These are phyloP conservation scores for Sebastes kiyomatsui DNA, from an alignment of 2,797 vertebrate species.

Conservation along the genomic window DNA sequence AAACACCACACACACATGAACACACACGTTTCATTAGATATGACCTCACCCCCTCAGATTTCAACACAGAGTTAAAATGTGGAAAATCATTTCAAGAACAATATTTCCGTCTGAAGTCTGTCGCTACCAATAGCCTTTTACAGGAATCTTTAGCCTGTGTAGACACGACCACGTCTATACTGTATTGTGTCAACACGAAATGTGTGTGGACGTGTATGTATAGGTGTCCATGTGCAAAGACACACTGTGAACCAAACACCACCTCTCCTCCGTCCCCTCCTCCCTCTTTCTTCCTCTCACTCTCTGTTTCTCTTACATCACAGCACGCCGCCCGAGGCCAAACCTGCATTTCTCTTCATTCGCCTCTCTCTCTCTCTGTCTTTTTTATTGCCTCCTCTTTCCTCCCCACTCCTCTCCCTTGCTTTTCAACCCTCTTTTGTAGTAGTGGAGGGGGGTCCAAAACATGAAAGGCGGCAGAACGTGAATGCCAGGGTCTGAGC, in stretches of 20 bases:
- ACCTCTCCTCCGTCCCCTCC: conserved; percentile 37
- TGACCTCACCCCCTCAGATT: conserved; percentile 57
- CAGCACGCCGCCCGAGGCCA: conserved; percentile 79
- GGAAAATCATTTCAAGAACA: conserved; percentile 47
- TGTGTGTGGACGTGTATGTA: conserved; percentile 76
- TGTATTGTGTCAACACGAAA: conserved; percentile 88
- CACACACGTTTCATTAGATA: conserved; percentile 20
- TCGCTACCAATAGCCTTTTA: conserved; percentile 79
- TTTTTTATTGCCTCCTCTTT: conserved; percentile 43
- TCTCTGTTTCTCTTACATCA: conserved; percentile 83
- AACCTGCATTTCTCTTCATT: conserved; percentile 80
- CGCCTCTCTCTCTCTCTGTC: conserved; percentile 41
- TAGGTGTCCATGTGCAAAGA: conserved; percentile 76
- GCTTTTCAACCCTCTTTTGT: conserved; percentile 71
- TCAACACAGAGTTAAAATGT: conserved; percentile 43
- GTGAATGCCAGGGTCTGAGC: conserved; percentile 57
- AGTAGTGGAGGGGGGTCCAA: conserved; percentile 22
- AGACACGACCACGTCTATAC: conserved; percentile 87
- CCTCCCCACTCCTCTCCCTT: conserved; percentile 51
- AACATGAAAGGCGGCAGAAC: conserved; percentile 59
- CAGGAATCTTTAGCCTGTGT: conserved; percentile 90
- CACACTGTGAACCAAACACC: conserved; percentile 71
- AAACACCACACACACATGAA: conserved; percentile 56
- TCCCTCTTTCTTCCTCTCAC: conserved; percentile 49
- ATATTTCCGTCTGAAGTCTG: conserved; percentile 76